A percentile compares a stretch with the other conserved stretches of the same genome.
Evolutionary conservation across 1,140 invertebrate species (phyloP).

Genomic region (Euglossa dilemma): DNA sequence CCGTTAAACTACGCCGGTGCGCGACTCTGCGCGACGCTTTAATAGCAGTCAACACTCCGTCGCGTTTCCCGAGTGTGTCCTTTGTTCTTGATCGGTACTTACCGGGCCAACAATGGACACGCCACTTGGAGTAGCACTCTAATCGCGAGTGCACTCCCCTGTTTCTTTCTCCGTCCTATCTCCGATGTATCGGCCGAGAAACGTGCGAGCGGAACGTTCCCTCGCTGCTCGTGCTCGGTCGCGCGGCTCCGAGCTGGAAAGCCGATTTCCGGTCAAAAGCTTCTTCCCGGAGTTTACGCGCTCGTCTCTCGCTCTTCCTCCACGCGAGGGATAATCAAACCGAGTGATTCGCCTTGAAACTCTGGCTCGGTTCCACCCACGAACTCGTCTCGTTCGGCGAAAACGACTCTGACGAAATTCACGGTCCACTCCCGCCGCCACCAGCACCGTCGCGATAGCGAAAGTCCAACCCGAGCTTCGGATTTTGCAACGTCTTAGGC

Average conservation of each 20-base stretch:
- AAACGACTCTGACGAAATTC: slow-evolving; percentile 6
- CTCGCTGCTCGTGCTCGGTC: slow-evolving; percentile 8
- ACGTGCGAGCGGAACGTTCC: slow-evolving; percentile 25
- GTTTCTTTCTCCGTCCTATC: background rate
- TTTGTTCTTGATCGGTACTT: slow-evolving; percentile 62
- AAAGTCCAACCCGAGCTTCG: slow-evolving; percentile 17
- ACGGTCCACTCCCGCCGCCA: background rate
- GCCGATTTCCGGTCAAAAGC: slow-evolving; percentile 32
- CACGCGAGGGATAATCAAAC: background rate
- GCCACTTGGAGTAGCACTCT: slow-evolving; percentile 46
- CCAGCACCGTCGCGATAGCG: slow-evolving; percentile 7
- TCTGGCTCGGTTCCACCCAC: background rate
- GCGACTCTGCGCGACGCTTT: slow-evolving; percentile 18
- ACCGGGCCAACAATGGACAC: slow-evolving; percentile 50
- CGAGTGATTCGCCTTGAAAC: background rate
- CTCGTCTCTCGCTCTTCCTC: slow-evolving; percentile 11
- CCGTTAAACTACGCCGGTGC: slow-evolving; percentile 23
- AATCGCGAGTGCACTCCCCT: slow-evolving; percentile 42
- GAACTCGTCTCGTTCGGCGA: background rate
- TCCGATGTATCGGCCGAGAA: slow-evolving; percentile 6
- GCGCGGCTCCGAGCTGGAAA: slow-evolving; percentile 36
- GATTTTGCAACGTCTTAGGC: slow-evolving; percentile 44
- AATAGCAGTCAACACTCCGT: slow-evolving; percentile 51
- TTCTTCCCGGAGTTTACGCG: background rate
- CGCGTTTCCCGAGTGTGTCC: slow-evolving; percentile 30